Evolutionary conservation across 1,140 invertebrate species (phyloP).

Genomic region (Popillia japonica): DNA sequence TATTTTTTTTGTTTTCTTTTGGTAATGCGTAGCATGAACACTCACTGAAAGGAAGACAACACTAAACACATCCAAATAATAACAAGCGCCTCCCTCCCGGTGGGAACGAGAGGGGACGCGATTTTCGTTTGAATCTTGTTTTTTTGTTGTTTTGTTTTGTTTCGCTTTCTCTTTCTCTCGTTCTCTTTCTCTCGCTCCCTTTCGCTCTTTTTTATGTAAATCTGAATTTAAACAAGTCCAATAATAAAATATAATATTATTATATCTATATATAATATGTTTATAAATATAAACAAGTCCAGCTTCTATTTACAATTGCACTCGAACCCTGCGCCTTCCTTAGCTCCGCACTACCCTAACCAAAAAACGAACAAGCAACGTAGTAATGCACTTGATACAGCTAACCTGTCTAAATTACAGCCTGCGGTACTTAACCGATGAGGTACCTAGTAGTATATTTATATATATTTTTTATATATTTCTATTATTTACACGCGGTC

Average conservation of each 20-base stretch:
- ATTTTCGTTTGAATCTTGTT: conserved; percentile 20
- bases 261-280: conserved; percentile 32
- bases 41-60: conserved; percentile 60
- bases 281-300: conserved; percentile 59
- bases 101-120: conserved; percentile 1
- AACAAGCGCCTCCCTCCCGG: conserved; percentile 34
- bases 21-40: conserved; percentile 60
- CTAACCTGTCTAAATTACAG: conserved; percentile 63
- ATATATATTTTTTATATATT: conserved; percentile 53
- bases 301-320: conserved; percentile 60
- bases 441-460: conserved; percentile 61
- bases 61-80: conserved; percentile 58
- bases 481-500: conserved; percentile 61
- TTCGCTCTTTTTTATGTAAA: conserved; percentile 38
- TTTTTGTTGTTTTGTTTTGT: conserved; percentile 37
- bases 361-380: conserved; percentile 59
- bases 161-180: conserved; percentile 29
- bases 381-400: conserved; percentile 62
- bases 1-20: conserved; percentile 53
- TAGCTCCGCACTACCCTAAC: conserved; percentile 57
- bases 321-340: conserved; percentile 55
- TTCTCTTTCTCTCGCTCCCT: conserved; percentile 9
- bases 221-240: conserved; percentile 55
- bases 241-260: conserved; percentile 57
- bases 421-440: conserved; percentile 60